Conservation (phyloP, 2,113 vertebrate species). For the Hemibagrus wyckioides region DNA sequence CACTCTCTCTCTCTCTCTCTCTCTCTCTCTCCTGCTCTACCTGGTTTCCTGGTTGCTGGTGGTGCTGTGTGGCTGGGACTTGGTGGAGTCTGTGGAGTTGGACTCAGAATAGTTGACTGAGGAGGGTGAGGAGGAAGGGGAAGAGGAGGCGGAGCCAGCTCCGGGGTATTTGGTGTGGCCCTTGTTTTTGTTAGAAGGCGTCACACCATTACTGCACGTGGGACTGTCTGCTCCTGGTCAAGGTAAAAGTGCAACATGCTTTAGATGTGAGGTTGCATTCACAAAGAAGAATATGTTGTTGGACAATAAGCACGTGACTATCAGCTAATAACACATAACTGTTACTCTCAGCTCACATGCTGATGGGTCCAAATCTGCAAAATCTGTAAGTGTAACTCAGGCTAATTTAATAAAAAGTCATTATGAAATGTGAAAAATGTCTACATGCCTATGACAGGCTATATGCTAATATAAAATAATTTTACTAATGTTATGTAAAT, state of each 20-base stretch:
- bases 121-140: conserved; percentile 91
- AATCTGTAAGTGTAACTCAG: not conserved
- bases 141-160: conserved; percentile 89
- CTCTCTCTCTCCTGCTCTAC: conserved; percentile 60
- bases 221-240: conserved; percentile 88
- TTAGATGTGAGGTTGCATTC: not conserved
- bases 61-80: conserved; percentile 94
- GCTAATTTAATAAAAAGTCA: not conserved
- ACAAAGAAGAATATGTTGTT: not conserved
- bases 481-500: not conserved
- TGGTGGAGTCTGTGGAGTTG: conserved; percentile 97
- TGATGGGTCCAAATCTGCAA: not conserved
- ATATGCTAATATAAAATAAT: not conserved
- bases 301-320: not conserved
- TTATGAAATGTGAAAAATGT: not conserved
- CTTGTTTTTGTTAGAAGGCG: conserved; percentile 87
- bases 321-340: not conserved
- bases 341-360: not conserved
- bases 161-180: conserved; percentile 90
- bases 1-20: not conserved
- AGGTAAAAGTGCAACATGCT: not conserved
- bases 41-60: conserved; percentile 98
- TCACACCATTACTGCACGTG: conserved; percentile 93
- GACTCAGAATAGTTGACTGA: conserved; percentile 97
- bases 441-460: not conserved